Evolutionary conservation across 2,888 invertebrate genomes (phyloP).

Genomic region (Anticlea derivata): DNA sequence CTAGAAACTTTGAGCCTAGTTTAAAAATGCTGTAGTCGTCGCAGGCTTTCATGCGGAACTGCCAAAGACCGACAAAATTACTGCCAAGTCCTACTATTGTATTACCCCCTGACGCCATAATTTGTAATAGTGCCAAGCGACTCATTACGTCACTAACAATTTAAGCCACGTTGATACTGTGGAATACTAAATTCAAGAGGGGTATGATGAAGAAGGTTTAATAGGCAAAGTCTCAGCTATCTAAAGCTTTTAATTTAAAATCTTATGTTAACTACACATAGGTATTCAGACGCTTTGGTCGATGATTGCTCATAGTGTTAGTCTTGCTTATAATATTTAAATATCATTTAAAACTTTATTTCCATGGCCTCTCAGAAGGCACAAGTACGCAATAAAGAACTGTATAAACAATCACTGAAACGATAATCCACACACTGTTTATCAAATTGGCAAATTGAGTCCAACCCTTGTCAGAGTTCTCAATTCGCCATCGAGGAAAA

Average conservation of each 20-base stretch:
- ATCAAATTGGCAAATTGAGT: too few species aligned
- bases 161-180: neutral
- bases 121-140: conserved; percentile 12
- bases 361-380: conserved; percentile 32
- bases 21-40: conserved; percentile 3
- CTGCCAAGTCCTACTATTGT: conserved; percentile 12
- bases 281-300: too few species aligned
- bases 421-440: too few species aligned
- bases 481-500: too few species aligned
- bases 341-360: neutral
- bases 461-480: too few species aligned
- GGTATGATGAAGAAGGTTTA: neutral
- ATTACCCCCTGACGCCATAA: conserved; percentile 11
- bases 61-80: conserved; percentile 18
- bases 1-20: neutral
- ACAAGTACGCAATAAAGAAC: conserved; percentile 42
- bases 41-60: conserved; percentile 16
- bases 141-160: conserved; percentile 7
- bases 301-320: too few species aligned
- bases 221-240: neutral
- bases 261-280: too few species aligned
- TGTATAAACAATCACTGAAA: conserved; percentile 44
- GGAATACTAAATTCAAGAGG: neutral
- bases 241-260: neutral
- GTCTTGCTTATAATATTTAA: neutral